Evolutionary conservation across 2,797 vertebrate species (phyloP).

Genomic region (Muscicapa comitata): DNA sequence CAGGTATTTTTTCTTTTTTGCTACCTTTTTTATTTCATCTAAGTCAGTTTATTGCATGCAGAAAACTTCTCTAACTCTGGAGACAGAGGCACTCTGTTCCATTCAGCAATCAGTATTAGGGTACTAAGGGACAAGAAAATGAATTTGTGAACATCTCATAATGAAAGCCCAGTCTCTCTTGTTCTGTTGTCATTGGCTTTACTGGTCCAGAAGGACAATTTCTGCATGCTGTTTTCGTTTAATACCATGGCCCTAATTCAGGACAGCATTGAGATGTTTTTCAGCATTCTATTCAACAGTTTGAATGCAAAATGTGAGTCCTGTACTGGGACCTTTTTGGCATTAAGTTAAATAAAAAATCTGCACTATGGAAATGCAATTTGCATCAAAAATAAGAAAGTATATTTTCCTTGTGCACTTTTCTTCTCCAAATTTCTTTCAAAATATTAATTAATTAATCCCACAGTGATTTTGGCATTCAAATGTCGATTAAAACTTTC

Average conservation of each 20-base stretch:
- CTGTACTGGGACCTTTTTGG: not conserved
- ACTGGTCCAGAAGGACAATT: not conserved
- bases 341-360: not conserved
- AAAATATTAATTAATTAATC: conserved; percentile 41
- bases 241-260: not conserved
- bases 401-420: not conserved
- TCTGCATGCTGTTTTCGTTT: not conserved
- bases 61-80: not conserved
- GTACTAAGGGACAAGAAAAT: not conserved
- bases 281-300: not conserved
- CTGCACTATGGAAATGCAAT: not conserved
- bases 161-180: not conserved
- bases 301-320: not conserved
- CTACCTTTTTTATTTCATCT: not conserved
- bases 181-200: not conserved
- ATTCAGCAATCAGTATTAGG: not conserved
- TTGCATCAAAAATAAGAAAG: not conserved
- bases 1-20: not conserved
- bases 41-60: not conserved
- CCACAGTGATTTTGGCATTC: not conserved
- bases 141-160: not conserved
- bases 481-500: not conserved
- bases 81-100: not conserved
- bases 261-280: not conserved
- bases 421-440: not conserved